Evolutionary conservation across 2,888 invertebrate species (phyloP), one percentile per base, ranked within the genome.

Genomic region (Trachelus tabidus): DNA sequence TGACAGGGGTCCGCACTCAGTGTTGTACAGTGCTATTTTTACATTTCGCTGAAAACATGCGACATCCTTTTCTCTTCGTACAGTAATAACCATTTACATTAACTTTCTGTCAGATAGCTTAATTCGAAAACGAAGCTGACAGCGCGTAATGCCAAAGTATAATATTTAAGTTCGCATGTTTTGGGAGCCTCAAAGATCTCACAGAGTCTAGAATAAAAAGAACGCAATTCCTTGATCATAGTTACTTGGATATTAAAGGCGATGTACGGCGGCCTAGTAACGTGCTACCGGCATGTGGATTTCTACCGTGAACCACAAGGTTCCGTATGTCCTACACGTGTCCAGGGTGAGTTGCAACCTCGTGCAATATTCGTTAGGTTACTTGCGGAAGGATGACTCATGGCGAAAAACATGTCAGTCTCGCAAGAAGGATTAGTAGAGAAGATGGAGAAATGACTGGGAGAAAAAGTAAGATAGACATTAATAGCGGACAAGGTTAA

Each of bases 371-470:
- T 56, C 9, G 56, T 56, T 56, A 56, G 56, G 23, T 9, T 31
- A 31, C 71, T 71, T 34, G 71, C 71, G 11, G 71, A 71, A 71
- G 33, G 71, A 34, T 71, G 71, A 71, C 23, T 71, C 71, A 71
- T 71, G 15, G 23, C 31, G 71, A 12, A 71, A 71, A 34, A 71
- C 31, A 12, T 71, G 71, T 15, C 33, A 31, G 71, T 34, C 71
- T 71, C 33, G 23, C 31, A 71, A 34, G 15, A 71, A 23, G 1
- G 33, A 71, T 71, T 71, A 31, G 33, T 71, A 71, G 12, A 34
- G 33, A 34, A 30, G 71, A 31, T 12, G 12, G 71, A 71, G 71
- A 71, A 12, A 12, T 31, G 12, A 34, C 31, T 71, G 71, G 71
- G 34, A 71, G 33, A 34, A 34, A 34, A 71, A 34, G 23, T 56